These are phyloP conservation scores for Notolepis coatsorum DNA, from an alignment of 2,797 vertebrate genomes.

Conservation along the genomic window DNA sequence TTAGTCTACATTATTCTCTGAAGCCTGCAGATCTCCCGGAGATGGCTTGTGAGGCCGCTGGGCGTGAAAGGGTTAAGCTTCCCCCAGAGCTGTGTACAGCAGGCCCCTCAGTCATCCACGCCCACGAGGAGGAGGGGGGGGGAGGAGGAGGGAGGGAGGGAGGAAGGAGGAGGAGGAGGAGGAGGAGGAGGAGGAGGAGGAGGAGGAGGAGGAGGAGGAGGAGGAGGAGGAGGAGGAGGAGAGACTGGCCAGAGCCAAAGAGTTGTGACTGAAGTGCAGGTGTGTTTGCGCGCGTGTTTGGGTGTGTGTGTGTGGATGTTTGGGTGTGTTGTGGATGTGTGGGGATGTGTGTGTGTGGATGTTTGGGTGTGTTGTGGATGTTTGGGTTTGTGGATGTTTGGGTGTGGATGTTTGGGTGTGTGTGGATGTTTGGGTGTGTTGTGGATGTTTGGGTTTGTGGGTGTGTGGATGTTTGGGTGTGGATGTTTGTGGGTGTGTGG, in stretches of 20 bases:
- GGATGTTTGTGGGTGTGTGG: too few relatives aligned
- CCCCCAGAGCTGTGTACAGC: conserved; percentile 46
- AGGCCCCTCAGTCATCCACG: conserved; percentile 50
- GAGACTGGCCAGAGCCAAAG: conserved; percentile 49
- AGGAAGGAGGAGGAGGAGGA: conserved; percentile 32
- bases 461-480: too few relatives aligned
- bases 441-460: too few relatives aligned
- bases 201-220: conserved; percentile 29
- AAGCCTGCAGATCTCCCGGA: too few relatives aligned
- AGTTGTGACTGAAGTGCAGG: conserved; percentile 59
- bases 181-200: conserved; percentile 29
- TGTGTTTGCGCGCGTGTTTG: conserved; percentile 4
- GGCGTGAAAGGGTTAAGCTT: conserved; percentile 48
- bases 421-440: too few relatives aligned
- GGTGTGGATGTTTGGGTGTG: too few relatives aligned
- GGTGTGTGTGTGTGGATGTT: neutral
- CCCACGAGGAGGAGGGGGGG: conserved; percentile 37
- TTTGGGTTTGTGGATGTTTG: too few relatives aligned
- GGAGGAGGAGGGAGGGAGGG: conserved; percentile 21
- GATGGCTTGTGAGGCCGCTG: conserved; percentile 4
- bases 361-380: neutral
- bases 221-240: conserved; percentile 25
- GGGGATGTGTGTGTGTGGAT: neutral
- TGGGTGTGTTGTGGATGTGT: neutral
- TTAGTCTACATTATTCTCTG: too few relatives aligned